phyloP scores from a whole-genome alignment of 2,113 vertebrate species.

The Leucopsar rothschildi region DNA sequence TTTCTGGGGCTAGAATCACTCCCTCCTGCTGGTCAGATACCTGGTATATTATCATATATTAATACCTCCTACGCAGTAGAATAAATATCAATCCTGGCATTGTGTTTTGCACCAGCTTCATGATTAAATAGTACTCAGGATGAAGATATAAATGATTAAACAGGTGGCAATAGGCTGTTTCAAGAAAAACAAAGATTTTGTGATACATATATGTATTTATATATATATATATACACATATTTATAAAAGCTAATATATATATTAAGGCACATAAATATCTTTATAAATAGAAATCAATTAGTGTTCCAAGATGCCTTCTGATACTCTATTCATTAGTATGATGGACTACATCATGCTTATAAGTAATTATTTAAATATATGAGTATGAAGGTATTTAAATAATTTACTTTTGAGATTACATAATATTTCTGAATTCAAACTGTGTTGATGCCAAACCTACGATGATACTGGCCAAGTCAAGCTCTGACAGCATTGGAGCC shows the following conservation, averaged over 20 bases:
- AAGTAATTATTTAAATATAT: background rate
- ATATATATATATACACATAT: background rate
- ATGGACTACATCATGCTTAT: background rate
- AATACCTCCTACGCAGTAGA: background rate
- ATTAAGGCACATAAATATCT: background rate
- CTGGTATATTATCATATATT: background rate
- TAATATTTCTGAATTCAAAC: background rate
- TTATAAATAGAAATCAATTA: conserved; percentile 1
- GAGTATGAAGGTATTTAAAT: background rate
- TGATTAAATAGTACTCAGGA: background rate
- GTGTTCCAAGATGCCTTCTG: background rate
- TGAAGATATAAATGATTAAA: background rate
- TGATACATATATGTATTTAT: background rate
- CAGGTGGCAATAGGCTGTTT: background rate
- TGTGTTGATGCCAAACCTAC: background rate
- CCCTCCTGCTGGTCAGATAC: background rate
- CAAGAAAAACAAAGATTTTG: background rate
- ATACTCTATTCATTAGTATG: background rate
- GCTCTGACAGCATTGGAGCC: background rate
- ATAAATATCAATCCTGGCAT: background rate
- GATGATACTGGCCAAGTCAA: background rate
- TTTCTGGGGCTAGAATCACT: background rate
- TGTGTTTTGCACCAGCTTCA: background rate
- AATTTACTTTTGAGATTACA: background rate
- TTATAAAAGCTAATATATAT: background rate